Evolutionary conservation across 2,113 vertebrate species (phyloP).

Genomic region (Bufo bufo): DNA sequence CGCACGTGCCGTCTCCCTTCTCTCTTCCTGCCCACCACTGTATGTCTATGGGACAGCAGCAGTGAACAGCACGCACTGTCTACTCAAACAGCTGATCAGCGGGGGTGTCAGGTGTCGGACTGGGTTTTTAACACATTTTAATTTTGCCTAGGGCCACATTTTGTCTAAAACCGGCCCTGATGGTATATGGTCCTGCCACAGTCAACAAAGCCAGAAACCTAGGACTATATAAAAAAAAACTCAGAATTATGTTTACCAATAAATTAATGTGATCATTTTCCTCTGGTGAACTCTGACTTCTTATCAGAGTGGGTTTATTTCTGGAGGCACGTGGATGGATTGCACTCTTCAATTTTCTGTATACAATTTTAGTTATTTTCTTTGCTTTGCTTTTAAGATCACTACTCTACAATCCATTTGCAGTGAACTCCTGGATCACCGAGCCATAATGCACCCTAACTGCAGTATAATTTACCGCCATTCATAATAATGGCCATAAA

Average conservation of each 20-base stretch:
- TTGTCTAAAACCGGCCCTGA: too few species aligned
- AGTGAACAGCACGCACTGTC: too few species aligned
- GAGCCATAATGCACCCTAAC: background rate
- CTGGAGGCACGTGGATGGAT: background rate
- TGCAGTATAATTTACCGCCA: background rate
- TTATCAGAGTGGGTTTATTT: background rate
- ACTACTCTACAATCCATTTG: slow-evolving; percentile 18
- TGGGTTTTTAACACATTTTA: too few species aligned
- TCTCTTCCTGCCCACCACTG: too few species aligned
- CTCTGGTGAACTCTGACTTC: too few species aligned
- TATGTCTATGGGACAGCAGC: too few species aligned
- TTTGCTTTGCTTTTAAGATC: background rate
- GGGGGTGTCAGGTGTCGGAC: too few species aligned
- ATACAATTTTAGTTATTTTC: background rate
- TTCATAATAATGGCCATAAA: background rate
- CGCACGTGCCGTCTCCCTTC: too few species aligned
- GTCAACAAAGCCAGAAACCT: background rate
- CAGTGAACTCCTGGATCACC: background rate
- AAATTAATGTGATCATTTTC: background rate
- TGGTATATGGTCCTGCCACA: too few species aligned
- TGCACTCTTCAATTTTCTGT: background rate
- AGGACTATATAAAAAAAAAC: background rate
- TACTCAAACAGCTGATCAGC: too few species aligned
- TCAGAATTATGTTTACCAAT: background rate
- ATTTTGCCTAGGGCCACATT: too few species aligned